Evolutionary conservation across 2,113 vertebrate species (phyloP).

Genomic region (Callipepla californica): DNA sequence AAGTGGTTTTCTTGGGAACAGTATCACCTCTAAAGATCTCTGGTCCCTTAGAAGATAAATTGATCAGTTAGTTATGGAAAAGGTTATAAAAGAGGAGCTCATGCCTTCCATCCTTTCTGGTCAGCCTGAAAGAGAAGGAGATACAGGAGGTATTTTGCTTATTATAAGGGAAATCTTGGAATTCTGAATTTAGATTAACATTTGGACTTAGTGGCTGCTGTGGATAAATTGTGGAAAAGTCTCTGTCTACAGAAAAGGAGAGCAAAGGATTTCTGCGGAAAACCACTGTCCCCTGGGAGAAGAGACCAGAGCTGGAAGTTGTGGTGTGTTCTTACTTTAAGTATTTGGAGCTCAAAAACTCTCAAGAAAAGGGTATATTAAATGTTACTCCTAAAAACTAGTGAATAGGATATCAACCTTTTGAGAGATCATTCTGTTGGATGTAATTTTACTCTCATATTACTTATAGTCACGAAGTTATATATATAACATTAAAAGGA

Average conservation of each 20-base stretch:
- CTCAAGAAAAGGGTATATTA: rapidly evolving
- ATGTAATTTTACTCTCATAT: not conserved
- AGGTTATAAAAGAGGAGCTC: rapidly evolving
- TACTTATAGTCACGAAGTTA: not conserved
- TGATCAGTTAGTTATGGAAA: rapidly evolving
- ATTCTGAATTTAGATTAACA: not conserved
- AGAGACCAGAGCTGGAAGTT: not conserved
- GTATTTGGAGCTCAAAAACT: not conserved
- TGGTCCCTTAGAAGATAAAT: not conserved
- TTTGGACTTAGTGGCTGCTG: rapidly evolving
- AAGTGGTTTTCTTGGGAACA: not conserved
- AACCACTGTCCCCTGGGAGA: not conserved
- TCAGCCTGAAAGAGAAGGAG: not conserved
- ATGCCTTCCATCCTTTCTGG: not conserved
- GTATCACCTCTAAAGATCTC: not conserved
- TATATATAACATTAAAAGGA: not conserved
- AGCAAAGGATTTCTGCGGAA: not conserved
- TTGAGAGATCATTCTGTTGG: not conserved
- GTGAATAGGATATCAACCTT: rapidly evolving
- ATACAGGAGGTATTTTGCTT: not conserved
- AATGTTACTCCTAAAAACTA: not conserved
- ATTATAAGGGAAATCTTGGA: not conserved
- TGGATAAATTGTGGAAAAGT: rapidly evolving
- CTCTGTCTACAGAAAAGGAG: rapidly evolving
- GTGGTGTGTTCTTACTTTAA: rapidly evolving